phyloP scores from a whole-genome alignment of 1,140 invertebrate species.

The Pachypeltis micranthus region DNA sequence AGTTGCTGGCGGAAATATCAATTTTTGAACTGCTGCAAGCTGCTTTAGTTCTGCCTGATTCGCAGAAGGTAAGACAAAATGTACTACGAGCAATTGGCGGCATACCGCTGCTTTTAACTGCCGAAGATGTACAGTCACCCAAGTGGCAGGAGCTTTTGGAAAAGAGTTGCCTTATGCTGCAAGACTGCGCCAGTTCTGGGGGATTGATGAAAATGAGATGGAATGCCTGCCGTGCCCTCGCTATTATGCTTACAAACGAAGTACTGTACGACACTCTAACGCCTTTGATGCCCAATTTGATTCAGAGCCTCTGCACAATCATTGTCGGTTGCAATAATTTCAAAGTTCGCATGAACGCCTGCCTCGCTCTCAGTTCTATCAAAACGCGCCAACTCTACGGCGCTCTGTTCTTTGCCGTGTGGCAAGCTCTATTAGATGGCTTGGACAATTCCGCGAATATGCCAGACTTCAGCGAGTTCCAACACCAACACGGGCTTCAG shows the following conservation, averaged over 20 bases:
- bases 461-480: slow-evolving; percentile 23
- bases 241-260: slow-evolving; percentile 16
- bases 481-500: slow-evolving; percentile 19
- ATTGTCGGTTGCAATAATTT: slow-evolving; percentile 22
- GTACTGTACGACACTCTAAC: neutral
- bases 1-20: slow-evolving; percentile 9
- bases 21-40: slow-evolving; percentile 13
- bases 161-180: slow-evolving; percentile 11
- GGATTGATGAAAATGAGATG: slow-evolving; percentile 21
- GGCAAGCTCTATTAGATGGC: slow-evolving; percentile 20
- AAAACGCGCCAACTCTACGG: slow-evolving; percentile 13
- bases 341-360: slow-evolving; percentile 23
- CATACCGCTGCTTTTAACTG: slow-evolving; percentile 5
- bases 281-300: neutral
- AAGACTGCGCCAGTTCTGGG: slow-evolving; percentile 17
- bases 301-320: slow-evolving; percentile 17
- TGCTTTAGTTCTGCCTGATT: slow-evolving; percentile 6
- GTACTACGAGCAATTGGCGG: slow-evolving; percentile 17
- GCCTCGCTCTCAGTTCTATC: slow-evolving; percentile 16
- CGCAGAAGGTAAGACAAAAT: slow-evolving; percentile 19
- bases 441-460: slow-evolving; percentile 24
- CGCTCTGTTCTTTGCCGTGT: slow-evolving; percentile 12
- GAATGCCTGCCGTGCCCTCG: slow-evolving; percentile 22
- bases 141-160: slow-evolving; percentile 10
- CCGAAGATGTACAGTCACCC: slow-evolving; percentile 12